Base-by-base conservation (phyloP, 2,797 vertebrate genomes). In the Brachymystax lenok region DNA sequence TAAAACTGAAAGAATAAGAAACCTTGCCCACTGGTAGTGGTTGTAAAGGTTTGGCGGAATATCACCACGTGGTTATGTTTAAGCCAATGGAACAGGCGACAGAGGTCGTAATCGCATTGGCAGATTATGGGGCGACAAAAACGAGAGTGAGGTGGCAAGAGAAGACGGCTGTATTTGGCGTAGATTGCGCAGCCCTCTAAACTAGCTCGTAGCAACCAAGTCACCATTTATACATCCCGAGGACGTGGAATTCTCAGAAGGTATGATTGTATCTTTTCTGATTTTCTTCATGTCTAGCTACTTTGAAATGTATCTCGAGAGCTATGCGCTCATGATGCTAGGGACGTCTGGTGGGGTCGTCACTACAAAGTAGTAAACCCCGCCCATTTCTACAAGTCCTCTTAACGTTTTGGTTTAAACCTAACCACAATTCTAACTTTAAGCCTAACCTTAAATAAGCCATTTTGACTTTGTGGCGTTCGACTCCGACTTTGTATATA, bases 71-170 rank as follows among this genome's bases (percentile, higher is more conserved):
- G 92, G 82, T 61, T 6, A 0, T 0, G 0, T 40, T 10, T 63
- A 0, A 80, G 52, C 93, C 93, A 94, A 94, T 94, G 74, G 82
- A 10, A 7, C 5, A 0, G 52, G 5, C 0, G 30, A 21, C 52
- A 0, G 30, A 46, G 68, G 80, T 80, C 80, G 89, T 82, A 89
- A 88, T 85, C 87, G 82, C 66, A 81, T 93, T 84, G 86, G 13
- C 91, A 92, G 93, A 93, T 91, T 88, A 88, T 94, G 92, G 94
- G 92, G 83, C 86, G 93, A 94, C 88, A 19, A 46, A 46, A 46
- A 46, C 40, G 2, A 3, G 78, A 83, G 67, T 64, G 82, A 86
- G 81, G 76, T 84, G 84, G 85, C 74, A 77, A 56, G 5, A 28
- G 76, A 21, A 17, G 52, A 79, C 73, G 72, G 73, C n/a, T 24